These are phyloP conservation scores for Drosophila asahinai DNA, from an alignment of 1,140 invertebrate genomes.

Conservation along the genomic window DNA sequence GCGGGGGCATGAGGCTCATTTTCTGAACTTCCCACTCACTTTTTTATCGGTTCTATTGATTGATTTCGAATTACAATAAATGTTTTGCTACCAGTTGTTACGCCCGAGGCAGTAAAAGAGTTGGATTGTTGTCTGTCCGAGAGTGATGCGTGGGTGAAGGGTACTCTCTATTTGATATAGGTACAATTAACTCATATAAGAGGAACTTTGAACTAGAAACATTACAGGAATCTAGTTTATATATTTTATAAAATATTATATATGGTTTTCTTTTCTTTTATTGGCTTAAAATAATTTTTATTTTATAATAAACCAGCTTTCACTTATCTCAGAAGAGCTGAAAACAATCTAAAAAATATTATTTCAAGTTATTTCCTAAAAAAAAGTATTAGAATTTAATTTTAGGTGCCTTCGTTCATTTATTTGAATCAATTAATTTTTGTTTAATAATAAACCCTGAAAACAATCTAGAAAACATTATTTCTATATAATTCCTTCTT, in stretches of 20 bases:
- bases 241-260: rapidly evolving
- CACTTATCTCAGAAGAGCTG: no score
- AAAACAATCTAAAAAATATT: no score
- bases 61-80: slow-evolving; percentile 78
- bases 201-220: no score
- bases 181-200: background rate
- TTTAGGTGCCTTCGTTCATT: no score
- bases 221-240: background rate
- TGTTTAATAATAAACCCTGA: background rate
- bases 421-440: no score
- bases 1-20: slow-evolving; percentile 5
- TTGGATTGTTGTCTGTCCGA: background rate
- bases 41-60: slow-evolving; percentile 71
- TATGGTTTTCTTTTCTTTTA: background rate
- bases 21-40: slow-evolving; percentile 20
- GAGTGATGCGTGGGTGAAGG: background rate
- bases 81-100: slow-evolving; percentile 49
- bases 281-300: background rate
- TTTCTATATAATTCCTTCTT: background rate
- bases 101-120: slow-evolving; percentile 12
- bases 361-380: background rate
- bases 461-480: no score
- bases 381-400: no score
- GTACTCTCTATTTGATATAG: background rate
- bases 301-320: background rate